Base-by-base conservation (phyloP, 2,888 invertebrate genomes). In the Polylopha cassiicola region DNA sequence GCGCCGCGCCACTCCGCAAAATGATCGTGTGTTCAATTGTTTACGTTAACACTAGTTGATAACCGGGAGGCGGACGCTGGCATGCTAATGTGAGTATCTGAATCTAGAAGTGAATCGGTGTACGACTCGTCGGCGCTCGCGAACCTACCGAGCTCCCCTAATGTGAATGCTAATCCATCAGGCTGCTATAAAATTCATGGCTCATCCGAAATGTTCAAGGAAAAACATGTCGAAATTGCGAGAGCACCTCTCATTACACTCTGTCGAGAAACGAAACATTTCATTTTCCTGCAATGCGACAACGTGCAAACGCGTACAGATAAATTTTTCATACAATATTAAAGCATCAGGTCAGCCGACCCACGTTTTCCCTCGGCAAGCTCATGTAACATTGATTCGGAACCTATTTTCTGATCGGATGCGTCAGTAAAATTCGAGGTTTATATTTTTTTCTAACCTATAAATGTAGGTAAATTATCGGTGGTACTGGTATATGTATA, bases 51-150 rank as follows among this genome's bases (percentile, higher is more conserved):
- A 65, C 62, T 72, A 81, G 79, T 81, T 79, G 81, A 82, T 81
- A 76, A 73, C 74, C 66, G 69, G 63, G 68, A 71, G 64, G 68
- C 73, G 73, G 74, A 73, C 77, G 80, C 80, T 82, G 82, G 82
- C 79, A 82, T 82, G 84, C 80, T 79, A 73, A 85, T 82, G 84
- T 85, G 79, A 85, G 84, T 84, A 84, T 68, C 55, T 50, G 51
- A 61, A 42, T 59, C 63, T 48, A 48, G 43, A 41, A 46, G 48
- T 30, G 48, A 53, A 41, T 46, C 47, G 38, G 18, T 33, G 13
- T 29, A 21, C 10, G 34, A 17, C 27, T 15, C 10, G 24, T 23
- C 45, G 45, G 44, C 46, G 47, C 37, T 48, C 46, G 46, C 49
- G 50, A 32, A 43, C 50, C 48, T 39, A 45, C 45, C 51, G 48